These are phyloP conservation scores for Cheumatopsyche charites DNA, from an alignment of 1,140 invertebrate species.

Conservation along the genomic window DNA sequence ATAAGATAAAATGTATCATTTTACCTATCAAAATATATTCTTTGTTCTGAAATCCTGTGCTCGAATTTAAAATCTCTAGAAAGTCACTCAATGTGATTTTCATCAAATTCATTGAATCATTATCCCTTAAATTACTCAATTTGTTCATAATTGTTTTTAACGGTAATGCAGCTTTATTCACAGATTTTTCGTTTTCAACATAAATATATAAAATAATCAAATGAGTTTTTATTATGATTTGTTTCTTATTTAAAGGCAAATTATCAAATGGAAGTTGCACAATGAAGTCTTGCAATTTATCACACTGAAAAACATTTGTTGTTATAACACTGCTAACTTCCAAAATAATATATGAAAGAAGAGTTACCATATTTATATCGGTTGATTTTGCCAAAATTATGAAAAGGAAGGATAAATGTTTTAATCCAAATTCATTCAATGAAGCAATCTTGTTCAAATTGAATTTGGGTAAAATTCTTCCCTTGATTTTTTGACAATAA, in stretches of 20 bases:
- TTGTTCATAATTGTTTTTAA: constrained; percentile 35
- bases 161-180: constrained; percentile 28
- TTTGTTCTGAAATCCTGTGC: constrained; percentile 40
- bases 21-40: constrained; percentile 44
- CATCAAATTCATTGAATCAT: constrained; percentile 39
- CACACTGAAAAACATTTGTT: constrained; percentile 37
- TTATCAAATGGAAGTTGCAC: constrained; percentile 40
- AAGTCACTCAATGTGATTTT: constrained; percentile 38
- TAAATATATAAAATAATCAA: constrained; percentile 41
- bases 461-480: constrained; percentile 46
- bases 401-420: constrained; percentile 43
- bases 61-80: constrained; percentile 39
- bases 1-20: background rate
- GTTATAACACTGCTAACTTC: background rate
- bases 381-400: constrained; percentile 43
- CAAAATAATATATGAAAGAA: background rate
- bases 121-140: constrained; percentile 36
- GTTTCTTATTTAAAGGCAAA: constrained; percentile 42
- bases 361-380: constrained; percentile 42
- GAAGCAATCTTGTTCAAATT: constrained; percentile 44
- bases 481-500: constrained; percentile 46
- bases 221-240: constrained; percentile 42
- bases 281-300: constrained; percentile 42
- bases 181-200: constrained; percentile 31
- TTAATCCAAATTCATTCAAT: constrained; percentile 44